Percentiles rank a stretch among this genome's conserved stretches.
Conservation (phyloP, 2,113 vertebrate genomes). For the Pseudois nayaur region DNA sequence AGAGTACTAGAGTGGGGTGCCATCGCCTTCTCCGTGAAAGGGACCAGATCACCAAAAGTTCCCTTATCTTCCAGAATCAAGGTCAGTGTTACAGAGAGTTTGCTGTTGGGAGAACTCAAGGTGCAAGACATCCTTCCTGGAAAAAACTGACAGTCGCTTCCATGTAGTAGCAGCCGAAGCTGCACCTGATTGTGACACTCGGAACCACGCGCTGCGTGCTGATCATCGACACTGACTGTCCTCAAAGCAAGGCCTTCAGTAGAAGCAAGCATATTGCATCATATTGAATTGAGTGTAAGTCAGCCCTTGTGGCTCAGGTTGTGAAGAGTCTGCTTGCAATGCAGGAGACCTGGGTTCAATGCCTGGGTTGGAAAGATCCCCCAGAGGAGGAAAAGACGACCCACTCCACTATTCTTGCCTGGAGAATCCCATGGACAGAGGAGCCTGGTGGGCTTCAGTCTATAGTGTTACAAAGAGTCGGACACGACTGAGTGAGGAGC, state of each 20-base stretch:
- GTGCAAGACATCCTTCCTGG: neutral
- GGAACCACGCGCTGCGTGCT: neutral
- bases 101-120: neutral
- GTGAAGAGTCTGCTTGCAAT: neutral
- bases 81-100: neutral
- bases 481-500: neutral
- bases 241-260: neutral
- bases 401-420: neutral
- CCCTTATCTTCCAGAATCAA: neutral
- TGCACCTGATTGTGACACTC: neutral
- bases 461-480: neutral
- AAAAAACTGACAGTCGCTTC: neutral
- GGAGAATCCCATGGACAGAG: neutral
- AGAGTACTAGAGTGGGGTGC: no score
- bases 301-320: neutral
- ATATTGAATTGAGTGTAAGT: neutral
- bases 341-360: neutral
- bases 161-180: neutral
- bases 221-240: neutral
- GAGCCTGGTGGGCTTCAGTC: neutral
- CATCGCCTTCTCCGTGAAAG: neutral
- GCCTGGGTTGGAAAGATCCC: neutral
- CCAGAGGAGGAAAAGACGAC: accelerated
- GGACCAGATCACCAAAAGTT: neutral
- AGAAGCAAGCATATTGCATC: neutral